These are phyloP conservation scores for Ormia ochracea DNA, from an alignment of 2,888 invertebrate species.

Conservation along the genomic window DNA sequence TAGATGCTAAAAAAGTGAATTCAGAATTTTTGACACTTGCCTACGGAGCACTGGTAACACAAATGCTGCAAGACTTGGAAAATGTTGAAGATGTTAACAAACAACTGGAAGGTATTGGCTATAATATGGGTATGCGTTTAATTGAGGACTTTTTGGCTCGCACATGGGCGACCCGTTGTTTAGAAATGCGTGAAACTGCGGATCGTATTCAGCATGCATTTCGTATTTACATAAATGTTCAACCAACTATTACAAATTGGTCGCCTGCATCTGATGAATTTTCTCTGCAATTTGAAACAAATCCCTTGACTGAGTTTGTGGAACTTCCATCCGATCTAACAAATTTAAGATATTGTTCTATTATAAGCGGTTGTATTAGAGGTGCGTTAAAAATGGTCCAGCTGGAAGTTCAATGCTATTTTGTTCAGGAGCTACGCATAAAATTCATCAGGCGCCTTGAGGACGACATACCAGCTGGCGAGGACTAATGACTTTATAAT, in stretches of 20 bases:
- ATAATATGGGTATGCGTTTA: constrained; percentile 97
- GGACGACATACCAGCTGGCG: constrained; percentile 98
- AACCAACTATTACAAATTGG: constrained; percentile 96
- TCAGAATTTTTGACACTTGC: constrained; percentile 97
- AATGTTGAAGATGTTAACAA: constrained; percentile 98
- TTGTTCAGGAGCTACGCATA: constrained; percentile 94
- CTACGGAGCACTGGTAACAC: constrained; percentile 97
- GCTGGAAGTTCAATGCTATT: constrained; percentile 95
- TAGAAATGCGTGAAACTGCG: constrained; percentile 97
- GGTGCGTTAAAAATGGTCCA: constrained; percentile 99
- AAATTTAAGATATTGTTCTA: constrained; percentile 92
- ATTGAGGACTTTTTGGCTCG: constrained; percentile 98
- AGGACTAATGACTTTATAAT: constrained; percentile 83
- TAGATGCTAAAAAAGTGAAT: constrained; percentile 80
- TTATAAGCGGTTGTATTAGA: constrained; percentile 92
- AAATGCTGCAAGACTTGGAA: constrained; percentile 97
- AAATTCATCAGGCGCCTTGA: constrained; percentile 96
- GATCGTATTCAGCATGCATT: constrained; percentile 92
- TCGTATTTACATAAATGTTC: constrained; percentile 90
- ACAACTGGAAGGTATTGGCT: constrained; percentile 95
- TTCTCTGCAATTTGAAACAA: constrained; percentile 94
- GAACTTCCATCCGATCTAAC: constrained; percentile 92
- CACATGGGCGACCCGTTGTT: constrained; percentile 91
- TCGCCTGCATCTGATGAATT: constrained; percentile 96
- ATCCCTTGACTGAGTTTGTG: constrained; percentile 97